Percentiles rank a stretch among this genome's conserved stretches.
Conservation (phyloP, 2,113 vertebrate genomes). For the Polyodon spathula region DNA sequence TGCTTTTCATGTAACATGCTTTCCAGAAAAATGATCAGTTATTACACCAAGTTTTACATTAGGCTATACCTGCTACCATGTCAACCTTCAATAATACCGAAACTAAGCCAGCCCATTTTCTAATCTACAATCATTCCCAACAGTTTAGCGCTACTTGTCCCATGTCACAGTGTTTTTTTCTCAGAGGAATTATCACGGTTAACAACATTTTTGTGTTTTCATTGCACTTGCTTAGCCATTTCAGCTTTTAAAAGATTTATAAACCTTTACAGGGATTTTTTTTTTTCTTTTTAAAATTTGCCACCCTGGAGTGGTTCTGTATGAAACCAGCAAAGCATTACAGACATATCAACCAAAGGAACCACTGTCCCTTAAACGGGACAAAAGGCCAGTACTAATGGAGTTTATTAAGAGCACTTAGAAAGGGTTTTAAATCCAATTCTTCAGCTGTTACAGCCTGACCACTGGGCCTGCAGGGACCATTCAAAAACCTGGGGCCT, state of each 20-base stretch:
- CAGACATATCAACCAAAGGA: not conserved
- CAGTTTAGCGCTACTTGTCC: too few species aligned
- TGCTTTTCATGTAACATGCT: not conserved
- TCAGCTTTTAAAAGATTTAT: not conserved
- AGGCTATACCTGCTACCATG: too few species aligned
- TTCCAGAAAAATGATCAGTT: not conserved
- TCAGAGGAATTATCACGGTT: too few species aligned
- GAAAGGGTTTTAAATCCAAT: not conserved
- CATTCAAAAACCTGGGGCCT: not conserved
- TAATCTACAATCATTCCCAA: too few species aligned
- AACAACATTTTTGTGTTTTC: too few species aligned
- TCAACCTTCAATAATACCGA: too few species aligned
- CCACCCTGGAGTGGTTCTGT: not conserved
- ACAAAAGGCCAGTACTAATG: not conserved
- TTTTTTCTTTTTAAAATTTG: not conserved
- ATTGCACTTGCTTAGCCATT: too few species aligned
- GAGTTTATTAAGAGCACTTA: not conserved
- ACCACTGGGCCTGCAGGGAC: not conserved
- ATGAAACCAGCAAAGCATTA: not conserved
- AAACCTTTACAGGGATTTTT: not conserved
- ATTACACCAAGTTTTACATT: too few species aligned
- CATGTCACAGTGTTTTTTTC: too few species aligned
- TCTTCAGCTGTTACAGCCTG: not conserved
- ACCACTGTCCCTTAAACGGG: not conserved
- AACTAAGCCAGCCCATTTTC: too few species aligned